Percentiles rank a stretch among this genome's conserved stretches.
Evolutionary conservation across 2,888 invertebrate genomes (phyloP).

Genomic region (Thumatha senex): DNA sequence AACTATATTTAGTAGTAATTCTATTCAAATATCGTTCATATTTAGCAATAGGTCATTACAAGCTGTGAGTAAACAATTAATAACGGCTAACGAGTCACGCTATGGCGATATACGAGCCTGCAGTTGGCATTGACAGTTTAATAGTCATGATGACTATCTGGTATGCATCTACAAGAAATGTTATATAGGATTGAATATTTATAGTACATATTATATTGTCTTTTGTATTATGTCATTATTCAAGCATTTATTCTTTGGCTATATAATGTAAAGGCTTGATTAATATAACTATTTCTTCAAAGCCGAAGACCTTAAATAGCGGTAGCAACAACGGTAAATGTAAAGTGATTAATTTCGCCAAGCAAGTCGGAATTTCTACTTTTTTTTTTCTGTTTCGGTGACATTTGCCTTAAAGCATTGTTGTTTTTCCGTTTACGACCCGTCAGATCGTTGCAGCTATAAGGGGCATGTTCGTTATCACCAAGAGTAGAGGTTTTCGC

Average conservation of each 20-base stretch:
- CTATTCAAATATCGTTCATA: constrained; percentile 29
- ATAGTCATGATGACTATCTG: constrained; percentile 31
- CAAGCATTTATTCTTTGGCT: no score
- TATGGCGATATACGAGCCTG: constrained; percentile 28
- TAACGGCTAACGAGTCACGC: constrained; percentile 40
- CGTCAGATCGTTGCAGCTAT: constrained; percentile 17
- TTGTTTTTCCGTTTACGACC: constrained; percentile 21
- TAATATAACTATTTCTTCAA: no score
- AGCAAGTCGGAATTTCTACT: neutral
- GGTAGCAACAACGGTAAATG: no score
- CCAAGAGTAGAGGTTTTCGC: constrained; percentile 11
- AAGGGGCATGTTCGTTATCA: constrained; percentile 19
- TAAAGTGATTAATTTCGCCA: neutral
- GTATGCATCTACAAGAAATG: neutral
- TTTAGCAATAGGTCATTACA: constrained; percentile 35
- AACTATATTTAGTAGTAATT: constrained; percentile 2
- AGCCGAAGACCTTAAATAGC: no score
- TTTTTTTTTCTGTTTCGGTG: constrained; percentile 17
- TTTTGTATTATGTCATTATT: no score
- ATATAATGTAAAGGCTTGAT: no score
- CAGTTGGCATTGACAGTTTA: constrained; percentile 37
- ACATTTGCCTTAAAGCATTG: constrained; percentile 34
- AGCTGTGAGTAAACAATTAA: constrained; percentile 40
- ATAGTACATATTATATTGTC: no score
- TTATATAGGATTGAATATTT: neutral